phyloP scores from a whole-genome alignment of 1,140 invertebrate genomes.

The Mactra quadrangularis region DNA sequence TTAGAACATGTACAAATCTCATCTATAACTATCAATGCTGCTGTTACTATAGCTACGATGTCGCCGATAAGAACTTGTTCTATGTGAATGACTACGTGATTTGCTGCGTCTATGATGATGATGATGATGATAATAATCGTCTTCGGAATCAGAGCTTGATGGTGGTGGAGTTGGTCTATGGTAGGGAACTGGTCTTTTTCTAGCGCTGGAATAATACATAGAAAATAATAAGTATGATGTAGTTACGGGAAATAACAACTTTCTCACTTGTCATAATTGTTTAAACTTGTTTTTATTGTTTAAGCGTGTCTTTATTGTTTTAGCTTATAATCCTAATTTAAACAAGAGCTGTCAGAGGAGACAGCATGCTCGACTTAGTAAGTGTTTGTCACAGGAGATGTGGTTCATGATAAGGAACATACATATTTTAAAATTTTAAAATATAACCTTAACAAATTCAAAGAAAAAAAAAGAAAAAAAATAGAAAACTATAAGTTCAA shows the following conservation, averaged over 20 bases:
- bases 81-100: slow-evolving; percentile 11
- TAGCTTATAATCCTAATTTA: no score
- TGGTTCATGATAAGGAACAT: no score
- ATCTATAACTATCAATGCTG: slow-evolving; percentile 48
- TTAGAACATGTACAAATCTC: slow-evolving; percentile 28
- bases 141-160: slow-evolving; percentile 41
- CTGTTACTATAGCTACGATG: slow-evolving; percentile 48
- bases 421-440: no score
- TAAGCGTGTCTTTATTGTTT: no score
- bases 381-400: no score
- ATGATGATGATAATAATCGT: slow-evolving; percentile 33
- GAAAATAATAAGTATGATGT: neutral
- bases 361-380: no score
- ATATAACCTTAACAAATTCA: no score
- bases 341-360: no score
- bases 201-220: slow-evolving; percentile 32
- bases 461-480: no score
- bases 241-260: neutral
- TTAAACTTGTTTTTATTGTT: no score
- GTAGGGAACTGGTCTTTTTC: slow-evolving; percentile 59
- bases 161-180: slow-evolving; percentile 57
- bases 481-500: no score
- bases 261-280: slow-evolving; percentile 13
- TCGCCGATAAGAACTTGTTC: slow-evolving; percentile 21
- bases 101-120: slow-evolving; percentile 14